A percentile compares a stretch with the other conserved stretches of the same genome.
Evolutionary conservation across 1,140 invertebrate genomes (phyloP).

Genomic region (Drosophila nannoptera): DNA sequence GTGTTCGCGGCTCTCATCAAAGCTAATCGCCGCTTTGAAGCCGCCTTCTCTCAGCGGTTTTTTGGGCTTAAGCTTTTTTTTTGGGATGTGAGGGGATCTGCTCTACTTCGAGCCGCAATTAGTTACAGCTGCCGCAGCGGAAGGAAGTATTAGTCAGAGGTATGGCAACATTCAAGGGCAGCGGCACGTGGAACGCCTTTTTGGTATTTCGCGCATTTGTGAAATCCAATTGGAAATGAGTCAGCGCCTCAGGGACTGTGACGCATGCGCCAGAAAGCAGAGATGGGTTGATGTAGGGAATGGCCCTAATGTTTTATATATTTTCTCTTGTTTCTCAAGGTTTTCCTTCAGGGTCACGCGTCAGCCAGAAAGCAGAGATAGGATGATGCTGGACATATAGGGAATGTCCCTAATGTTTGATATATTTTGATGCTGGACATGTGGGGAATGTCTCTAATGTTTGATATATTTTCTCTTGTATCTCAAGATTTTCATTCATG

Average conservation of each 20-base stretch:
- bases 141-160: conserved; percentile 74
- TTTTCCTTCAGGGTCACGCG: no score
- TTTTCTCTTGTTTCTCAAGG: background rate
- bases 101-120: conserved; percentile 52
- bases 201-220: conserved; percentile 56
- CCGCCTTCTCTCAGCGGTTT: conserved; percentile 1
- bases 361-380: no score
- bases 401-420: no score
- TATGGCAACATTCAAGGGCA: conserved; percentile 52
- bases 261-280: conserved; percentile 33
- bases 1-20: conserved; percentile 71
- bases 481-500: no score
- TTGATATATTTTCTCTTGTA: no score
- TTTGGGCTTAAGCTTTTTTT: background rate
- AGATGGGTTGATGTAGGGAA: no score
- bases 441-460: no score
- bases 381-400: no score
- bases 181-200: conserved; percentile 28
- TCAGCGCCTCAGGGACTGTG: conserved; percentile 39
- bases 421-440: no score
- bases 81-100: conserved; percentile 14
- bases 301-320: background rate
- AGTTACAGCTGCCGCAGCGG: conserved; percentile 62
- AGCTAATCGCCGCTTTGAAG: conserved; percentile 36
- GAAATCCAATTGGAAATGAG: conserved; percentile 46